Evolutionary conservation across 2,113 vertebrate genomes (phyloP), one percentile per base, ranked within the genome.

Genomic region (Poeciliopsis occidentalis): DNA sequence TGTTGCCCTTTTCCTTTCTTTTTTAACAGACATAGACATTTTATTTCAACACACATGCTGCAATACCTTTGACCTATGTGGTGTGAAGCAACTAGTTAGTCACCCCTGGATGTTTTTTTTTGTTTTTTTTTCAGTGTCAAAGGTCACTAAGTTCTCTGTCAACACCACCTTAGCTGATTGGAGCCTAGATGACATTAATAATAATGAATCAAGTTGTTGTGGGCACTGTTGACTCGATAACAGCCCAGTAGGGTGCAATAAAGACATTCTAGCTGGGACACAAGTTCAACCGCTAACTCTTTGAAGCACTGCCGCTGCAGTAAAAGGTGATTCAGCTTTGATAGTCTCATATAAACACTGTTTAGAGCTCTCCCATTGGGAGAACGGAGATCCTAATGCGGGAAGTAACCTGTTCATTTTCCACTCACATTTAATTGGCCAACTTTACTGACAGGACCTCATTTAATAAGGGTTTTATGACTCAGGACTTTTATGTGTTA

Each of bases 121-220:
- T 67, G 7, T 29, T 31, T 31, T 84, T 61, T 24, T 39, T 12
- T 64, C 34, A 51, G 57, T 83, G 74, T 78, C 57, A 88, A 87
- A 88, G 89, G 86, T 88, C 64, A 86, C 19, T 66, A 24, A 74
- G 77, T 90, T 92, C 67, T 78, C 70, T 69, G 66, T 78, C 75
- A 80, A 75, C 83, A 4, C 90, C 85, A 87, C 75, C 60, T 34
- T 68, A 73, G 71, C 75, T 91, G 81, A 93, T 92, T 92, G 90
- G 85, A 79, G 84, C 64, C 30, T 66, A 29, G 75, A 79, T 64
- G 77, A 72, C 79, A 89, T 89, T 94, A 91, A 90, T 89, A 81
- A 91, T 90, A 81, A 90, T 87, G 75, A 85, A 86, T 83, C 83
- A 87, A 87, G 82, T 86, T 75, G 84, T 79, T 79, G 86, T 64